Base-by-base conservation (phyloP, 2,113 vertebrate genomes). In the Ursus arctos region DNA sequence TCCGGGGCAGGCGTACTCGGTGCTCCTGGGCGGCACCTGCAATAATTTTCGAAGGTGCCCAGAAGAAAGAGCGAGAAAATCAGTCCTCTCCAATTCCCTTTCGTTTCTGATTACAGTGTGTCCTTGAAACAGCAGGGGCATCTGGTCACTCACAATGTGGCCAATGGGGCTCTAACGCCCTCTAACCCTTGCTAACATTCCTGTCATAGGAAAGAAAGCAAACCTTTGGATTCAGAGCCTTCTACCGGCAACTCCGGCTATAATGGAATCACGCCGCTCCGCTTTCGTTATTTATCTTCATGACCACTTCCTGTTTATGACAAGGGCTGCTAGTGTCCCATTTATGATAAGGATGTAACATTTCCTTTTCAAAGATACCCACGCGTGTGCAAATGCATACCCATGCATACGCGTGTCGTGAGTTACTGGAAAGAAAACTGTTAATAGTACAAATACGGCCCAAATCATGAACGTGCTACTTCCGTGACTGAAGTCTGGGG, bases 301-400 rank as follows among this genome's bases (percentile, higher is more conserved):
- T 40, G 85, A 93, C 81, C 85, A 15, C 14, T 69, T 63, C 93
- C 77, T 97, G 96, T 97, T 97, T 97, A 94, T 83, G 61, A 65
- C 18, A n/a, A 97, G 88, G 53, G 84, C 96, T 92, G 71, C 97
- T 55, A 55, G 19, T 59, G 4, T 94, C 88, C 80, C 63, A 59
- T 95, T 94, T 81, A 88, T 51, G 47, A 91, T 36, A 77, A 87
- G 53, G 72, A 87, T 55, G 63, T 94, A 79, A 69, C 91, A 19
- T 91, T 90, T 77, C 77, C 76, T 88, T 92, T 76, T 59, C 84
- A 96, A 95, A 93, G 91, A 49, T 55, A 47, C 24, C 5, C 7
- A 6, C 11, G 2, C 28, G 28, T 59, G 13, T 49, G 43, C 10
- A n/a, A n/a, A 33, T 16, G 31, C 55, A 43, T 43, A 36, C 12